These are phyloP conservation scores for Desoria tigrina DNA, from an alignment of 2,888 invertebrate genomes.

Conservation along the genomic window DNA sequence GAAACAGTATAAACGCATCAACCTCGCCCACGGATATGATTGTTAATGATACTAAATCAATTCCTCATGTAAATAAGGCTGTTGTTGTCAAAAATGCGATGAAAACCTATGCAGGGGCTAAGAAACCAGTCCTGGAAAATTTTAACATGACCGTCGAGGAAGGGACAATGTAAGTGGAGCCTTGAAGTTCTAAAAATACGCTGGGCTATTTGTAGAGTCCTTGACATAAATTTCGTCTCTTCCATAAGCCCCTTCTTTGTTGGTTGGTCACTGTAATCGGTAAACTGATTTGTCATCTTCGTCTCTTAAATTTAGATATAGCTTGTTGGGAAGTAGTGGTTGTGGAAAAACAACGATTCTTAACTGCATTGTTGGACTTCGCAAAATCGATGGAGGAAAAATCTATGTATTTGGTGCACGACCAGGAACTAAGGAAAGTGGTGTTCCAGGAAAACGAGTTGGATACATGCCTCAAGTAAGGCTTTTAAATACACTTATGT, in stretches of 20 bases:
- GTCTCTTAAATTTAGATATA: slow-evolving; percentile 70
- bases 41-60: slow-evolving; percentile 35
- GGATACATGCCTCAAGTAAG: slow-evolving; percentile 48
- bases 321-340: too few species aligned
- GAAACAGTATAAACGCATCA: slow-evolving; percentile 25
- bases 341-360: slow-evolving; percentile 83
- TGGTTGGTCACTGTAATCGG: background rate
- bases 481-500: background rate
- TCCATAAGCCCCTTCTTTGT: background rate
- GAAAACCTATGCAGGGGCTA: slow-evolving; percentile 39
- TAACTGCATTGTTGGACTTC: slow-evolving; percentile 85
- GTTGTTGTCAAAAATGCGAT: slow-evolving; percentile 40
- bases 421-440: slow-evolving; percentile 70
- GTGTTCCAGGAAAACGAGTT: too few species aligned
- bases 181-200: too few species aligned
- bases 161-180: slow-evolving; percentile 44
- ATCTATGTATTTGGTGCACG: slow-evolving; percentile 86
- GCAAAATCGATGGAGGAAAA: slow-evolving; percentile 80
- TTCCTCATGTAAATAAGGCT: slow-evolving; percentile 36
- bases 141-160: slow-evolving; percentile 43
- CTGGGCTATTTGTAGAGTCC: background rate
- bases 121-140: slow-evolving; percentile 35
- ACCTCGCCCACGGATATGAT: slow-evolving; percentile 31
- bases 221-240: background rate
- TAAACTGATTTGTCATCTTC: background rate